These are phyloP conservation scores for Magallana ariakensis DNA, from an alignment of 1,140 invertebrate species.

Conservation along the genomic window DNA sequence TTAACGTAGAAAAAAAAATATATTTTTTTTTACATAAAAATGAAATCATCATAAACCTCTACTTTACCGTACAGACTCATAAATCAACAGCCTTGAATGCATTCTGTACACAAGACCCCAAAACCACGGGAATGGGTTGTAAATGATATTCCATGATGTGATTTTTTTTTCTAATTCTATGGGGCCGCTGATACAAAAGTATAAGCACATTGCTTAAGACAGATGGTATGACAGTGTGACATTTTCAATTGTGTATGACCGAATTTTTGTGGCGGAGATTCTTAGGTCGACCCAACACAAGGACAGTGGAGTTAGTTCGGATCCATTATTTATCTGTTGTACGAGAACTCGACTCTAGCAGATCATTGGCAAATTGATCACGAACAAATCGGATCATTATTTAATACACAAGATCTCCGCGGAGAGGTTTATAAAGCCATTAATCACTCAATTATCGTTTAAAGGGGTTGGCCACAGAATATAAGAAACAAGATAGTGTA, in stretches of 20 bases:
- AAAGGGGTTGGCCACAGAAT: background rate
- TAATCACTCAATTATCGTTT: constrained; percentile 10
- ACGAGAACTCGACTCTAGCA: background rate
- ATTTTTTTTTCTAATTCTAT: background rate
- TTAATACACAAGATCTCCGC: constrained; percentile 4
- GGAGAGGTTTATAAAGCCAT: background rate
- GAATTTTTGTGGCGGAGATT: constrained; percentile 17
- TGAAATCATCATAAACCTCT: constrained; percentile 23
- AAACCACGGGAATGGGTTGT: background rate
- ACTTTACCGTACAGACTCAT: background rate
- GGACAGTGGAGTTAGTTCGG: background rate
- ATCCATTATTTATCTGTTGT: background rate
- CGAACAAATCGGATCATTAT: constrained; percentile 17
- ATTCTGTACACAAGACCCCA: background rate
- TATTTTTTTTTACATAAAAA: constrained; percentile 27
- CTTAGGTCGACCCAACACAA: background rate
- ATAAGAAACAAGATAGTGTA: constrained; percentile 5
- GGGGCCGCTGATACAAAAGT: background rate
- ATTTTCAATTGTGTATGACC: constrained; percentile 15
- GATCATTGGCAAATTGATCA: background rate
- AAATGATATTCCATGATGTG: constrained; percentile 14
- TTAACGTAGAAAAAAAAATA: background rate
- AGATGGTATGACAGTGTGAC: constrained; percentile 15
- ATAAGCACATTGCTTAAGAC: constrained; percentile 16
- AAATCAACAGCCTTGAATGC: constrained; percentile 16